Percentiles rank a stretch among this genome's conserved stretches.
Evolutionary conservation across 2,113 vertebrate species (phyloP).

Genomic region (Stegostoma tigrinum): DNA sequence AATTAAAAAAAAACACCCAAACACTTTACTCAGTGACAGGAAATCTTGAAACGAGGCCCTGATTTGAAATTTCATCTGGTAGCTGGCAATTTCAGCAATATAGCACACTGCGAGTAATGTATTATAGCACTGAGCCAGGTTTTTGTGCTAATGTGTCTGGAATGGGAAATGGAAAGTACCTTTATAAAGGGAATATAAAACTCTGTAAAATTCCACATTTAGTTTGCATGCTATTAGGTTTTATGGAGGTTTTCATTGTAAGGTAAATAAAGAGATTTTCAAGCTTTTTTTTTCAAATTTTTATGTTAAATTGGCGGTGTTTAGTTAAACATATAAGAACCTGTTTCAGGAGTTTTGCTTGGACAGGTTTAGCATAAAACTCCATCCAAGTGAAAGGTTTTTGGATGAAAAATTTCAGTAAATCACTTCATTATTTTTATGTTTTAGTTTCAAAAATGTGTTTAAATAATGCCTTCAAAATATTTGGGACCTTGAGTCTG

Average conservation of each 20-base stretch:
- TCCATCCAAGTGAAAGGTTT: neutral
- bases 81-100: neutral
- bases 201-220: neutral
- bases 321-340: neutral
- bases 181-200: neutral
- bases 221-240: neutral
- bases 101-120: neutral
- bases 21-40: neutral
- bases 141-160: neutral
- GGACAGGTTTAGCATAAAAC: neutral
- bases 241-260: neutral
- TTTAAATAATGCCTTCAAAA: neutral
- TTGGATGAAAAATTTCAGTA: neutral
- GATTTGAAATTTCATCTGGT: neutral
- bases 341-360: neutral
- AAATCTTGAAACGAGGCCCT: neutral
- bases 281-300: neutral
- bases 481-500: neutral
- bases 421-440: neutral
- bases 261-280: neutral
- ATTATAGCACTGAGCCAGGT: neutral
- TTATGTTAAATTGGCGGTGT: neutral
- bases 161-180: neutral
- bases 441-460: neutral
- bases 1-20: neutral